These are phyloP conservation scores for Cairina moschata DNA, from an alignment of 2,113 vertebrate species.

Conservation along the genomic window DNA sequence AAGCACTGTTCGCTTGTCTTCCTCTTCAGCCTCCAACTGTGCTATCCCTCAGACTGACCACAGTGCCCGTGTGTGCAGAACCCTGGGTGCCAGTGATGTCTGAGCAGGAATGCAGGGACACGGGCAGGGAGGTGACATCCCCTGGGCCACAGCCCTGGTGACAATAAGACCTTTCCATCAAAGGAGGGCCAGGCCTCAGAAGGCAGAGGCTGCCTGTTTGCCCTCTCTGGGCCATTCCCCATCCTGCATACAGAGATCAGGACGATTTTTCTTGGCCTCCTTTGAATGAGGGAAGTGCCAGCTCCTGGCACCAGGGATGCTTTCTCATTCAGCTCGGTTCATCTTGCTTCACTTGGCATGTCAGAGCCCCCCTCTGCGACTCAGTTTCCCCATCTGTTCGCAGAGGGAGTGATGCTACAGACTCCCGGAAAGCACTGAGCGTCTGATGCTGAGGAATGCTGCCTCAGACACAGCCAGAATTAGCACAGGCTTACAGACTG, in stretches of 20 bases:
- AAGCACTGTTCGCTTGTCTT: neutral
- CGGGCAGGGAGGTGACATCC: neutral
- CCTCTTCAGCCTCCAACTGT: accelerated
- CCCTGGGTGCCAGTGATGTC: neutral
- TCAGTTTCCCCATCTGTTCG: constrained; percentile 62
- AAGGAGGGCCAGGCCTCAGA: neutral
- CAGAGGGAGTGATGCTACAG: neutral
- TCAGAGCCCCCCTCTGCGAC: neutral
- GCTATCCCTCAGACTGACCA: accelerated
- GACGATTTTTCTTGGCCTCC: neutral
- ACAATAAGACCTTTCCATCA: neutral
- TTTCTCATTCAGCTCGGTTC: neutral
- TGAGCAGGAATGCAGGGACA: neutral
- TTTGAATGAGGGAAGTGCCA: neutral
- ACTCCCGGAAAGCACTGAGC: neutral
- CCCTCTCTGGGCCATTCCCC: neutral
- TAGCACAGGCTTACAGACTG: neutral
- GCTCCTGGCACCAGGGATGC: neutral
- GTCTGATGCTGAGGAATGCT: neutral
- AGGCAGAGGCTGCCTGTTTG: accelerated
- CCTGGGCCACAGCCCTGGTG: neutral
- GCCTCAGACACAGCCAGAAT: neutral
- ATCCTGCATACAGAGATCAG: neutral
- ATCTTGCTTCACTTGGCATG: neutral
- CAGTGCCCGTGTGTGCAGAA: neutral